Base-by-base conservation (phyloP, 2,113 vertebrate species). In the Dasyornis broadbenti region DNA sequence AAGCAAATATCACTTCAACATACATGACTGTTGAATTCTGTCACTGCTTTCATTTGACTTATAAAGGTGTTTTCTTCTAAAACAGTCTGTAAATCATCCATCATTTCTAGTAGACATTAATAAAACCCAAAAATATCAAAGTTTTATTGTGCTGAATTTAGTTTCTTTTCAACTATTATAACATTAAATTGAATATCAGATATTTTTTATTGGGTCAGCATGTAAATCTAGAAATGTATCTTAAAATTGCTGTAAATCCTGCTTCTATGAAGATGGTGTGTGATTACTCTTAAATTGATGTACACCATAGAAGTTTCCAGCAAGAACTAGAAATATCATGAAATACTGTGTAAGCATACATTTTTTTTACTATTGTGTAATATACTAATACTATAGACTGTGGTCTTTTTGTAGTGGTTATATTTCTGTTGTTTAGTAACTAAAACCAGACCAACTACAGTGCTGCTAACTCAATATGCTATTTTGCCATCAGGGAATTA, bases 361-460 rank as follows among this genome's bases (percentile, higher is more conserved):
- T 0, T 6, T 6, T 66, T 76, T 77, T 80, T 63, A 61, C 19
- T 35, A 35, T 31, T 37, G 42, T 35, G 26, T 49, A 30, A 15
- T 37, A 35, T 73, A 52, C 8, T 28, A 35, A 15, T 44, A 59
- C 22, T 63, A 33, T 35, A 82, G 69, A n/a, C 18, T 8, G 49
- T 68, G 53, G 21, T 39, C 17, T 47, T 68, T 87, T 85, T 75
- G 9, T 44, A 76, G 73, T 53, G 27, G 15, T 50, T 85, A 6
- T 63, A 56, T 90, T 93, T 94, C 42, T 72, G 15, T 37, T 95
- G 33, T 77, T 85, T 59, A 68, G 21, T 75, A 69, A 64, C 44
- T 89, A 47, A 94, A 94, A 57, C 8, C 54, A 83, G 63, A 81
- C 21, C 35, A 82, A 9, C 44, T 88, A n/a, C 13, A 89, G 12